These are phyloP conservation scores for Rhagoletis zephyria DNA, from an alignment of 1,140 invertebrate species.

Conservation along the genomic window DNA sequence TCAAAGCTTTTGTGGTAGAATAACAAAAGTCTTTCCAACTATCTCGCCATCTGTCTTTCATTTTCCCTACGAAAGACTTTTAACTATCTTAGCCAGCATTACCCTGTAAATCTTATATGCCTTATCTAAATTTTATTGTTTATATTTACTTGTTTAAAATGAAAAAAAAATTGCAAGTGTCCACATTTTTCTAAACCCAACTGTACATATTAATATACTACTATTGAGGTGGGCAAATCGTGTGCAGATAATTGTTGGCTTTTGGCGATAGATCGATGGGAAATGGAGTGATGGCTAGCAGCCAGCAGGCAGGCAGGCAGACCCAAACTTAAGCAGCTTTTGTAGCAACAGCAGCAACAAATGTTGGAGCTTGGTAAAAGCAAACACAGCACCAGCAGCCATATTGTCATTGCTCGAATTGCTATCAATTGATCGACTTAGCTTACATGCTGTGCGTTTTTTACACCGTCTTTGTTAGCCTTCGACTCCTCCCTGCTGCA, in stretches of 20 bases:
- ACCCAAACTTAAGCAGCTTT: conserved; percentile 32
- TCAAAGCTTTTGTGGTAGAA: too few species aligned
- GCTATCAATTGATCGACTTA: conserved; percentile 16
- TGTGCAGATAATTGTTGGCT: conserved; percentile 41
- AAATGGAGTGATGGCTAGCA: conserved; percentile 45
- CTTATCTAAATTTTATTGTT: too few species aligned
- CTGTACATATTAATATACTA: neutral
- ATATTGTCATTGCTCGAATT: neutral
- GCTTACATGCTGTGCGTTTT: conserved; percentile 7
- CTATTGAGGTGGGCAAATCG: neutral
- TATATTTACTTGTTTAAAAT: too few species aligned
- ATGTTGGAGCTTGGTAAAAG: neutral
- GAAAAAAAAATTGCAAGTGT: too few species aligned
- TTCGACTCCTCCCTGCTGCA: neutral
- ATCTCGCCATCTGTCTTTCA: too few species aligned
- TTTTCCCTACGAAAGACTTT: too few species aligned
- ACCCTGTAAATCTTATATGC: too few species aligned
- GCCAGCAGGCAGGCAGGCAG: neutral
- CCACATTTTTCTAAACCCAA: neutral
- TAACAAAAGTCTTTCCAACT: too few species aligned
- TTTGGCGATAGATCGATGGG: conserved; percentile 33
- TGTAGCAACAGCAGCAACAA: neutral
- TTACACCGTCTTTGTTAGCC: neutral
- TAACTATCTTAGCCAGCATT: too few species aligned
- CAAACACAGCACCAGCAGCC: neutral